Conservation (phyloP, 2,113 vertebrate species). For the Centropus bengalensis region DNA sequence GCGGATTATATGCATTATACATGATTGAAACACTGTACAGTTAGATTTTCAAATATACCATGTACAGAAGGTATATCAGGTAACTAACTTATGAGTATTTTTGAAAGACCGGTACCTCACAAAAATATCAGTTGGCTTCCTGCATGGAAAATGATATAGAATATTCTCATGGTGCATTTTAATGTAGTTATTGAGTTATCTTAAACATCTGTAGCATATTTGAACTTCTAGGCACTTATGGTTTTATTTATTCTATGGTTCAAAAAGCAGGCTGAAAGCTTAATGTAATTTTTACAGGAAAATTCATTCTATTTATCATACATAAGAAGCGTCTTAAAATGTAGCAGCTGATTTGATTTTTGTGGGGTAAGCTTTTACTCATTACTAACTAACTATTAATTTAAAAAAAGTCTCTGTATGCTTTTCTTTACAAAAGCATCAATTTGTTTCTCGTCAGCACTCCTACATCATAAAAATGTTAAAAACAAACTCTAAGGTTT, state of each 20-base stretch:
- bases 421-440: slow-evolving; percentile 20
- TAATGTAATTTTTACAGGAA: slow-evolving; percentile 6
- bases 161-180: slow-evolving; percentile 42
- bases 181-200: slow-evolving; percentile 23
- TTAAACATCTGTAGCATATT: slow-evolving; percentile 46
- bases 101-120: slow-evolving; percentile 62
- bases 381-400: slow-evolving; percentile 33
- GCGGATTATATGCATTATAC: slow-evolving; percentile 54
- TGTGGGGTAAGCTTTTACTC: slow-evolving; percentile 65
- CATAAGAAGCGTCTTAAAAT: slow-evolving; percentile 4
- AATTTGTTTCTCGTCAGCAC: slow-evolving; percentile 37
- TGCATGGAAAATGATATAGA: slow-evolving; percentile 28
- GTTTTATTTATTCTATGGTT: slow-evolving; percentile 59
- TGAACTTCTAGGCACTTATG: slow-evolving; percentile 8
- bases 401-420: slow-evolving; percentile 35
- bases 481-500: not conserved
- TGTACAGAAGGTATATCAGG: slow-evolving; percentile 62
- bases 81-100: slow-evolving; percentile 67
- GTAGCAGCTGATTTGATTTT: slow-evolving; percentile 58
- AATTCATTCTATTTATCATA: slow-evolving; percentile 19
- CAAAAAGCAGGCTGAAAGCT: slow-evolving; percentile 14
- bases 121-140: slow-evolving; percentile 59
- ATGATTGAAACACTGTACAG: slow-evolving; percentile 70
- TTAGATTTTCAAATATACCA: slow-evolving; percentile 53
- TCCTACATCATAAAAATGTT: slow-evolving; percentile 51